phyloP scores from a whole-genome alignment of 2,797 vertebrate species.

The Momotus momota region DNA sequence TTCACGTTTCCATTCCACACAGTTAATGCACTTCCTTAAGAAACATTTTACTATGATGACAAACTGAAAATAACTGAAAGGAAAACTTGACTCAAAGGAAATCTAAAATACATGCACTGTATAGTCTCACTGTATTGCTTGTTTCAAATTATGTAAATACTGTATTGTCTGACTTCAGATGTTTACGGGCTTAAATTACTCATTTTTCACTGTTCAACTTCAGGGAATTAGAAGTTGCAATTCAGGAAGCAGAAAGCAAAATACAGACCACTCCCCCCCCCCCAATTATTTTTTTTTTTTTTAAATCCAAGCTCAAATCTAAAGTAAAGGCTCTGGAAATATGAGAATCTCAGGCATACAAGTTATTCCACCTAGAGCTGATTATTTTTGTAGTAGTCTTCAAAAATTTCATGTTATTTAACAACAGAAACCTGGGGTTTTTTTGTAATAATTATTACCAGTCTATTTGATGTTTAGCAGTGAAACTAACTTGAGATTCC shows the following conservation, averaged over 20 bases:
- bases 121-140: constrained; percentile 8
- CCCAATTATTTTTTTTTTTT: no score
- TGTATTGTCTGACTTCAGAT: constrained; percentile 21
- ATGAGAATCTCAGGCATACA: not conserved
- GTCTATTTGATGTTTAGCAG: not conserved
- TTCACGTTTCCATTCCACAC: not conserved
- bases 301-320: not conserved
- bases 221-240: constrained; percentile 9
- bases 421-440: not conserved
- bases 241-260: not conserved
- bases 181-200: constrained; percentile 11
- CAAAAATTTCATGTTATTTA: not conserved
- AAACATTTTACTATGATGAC: not conserved
- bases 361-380: not conserved
- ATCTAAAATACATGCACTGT: not conserved
- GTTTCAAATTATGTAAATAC: constrained; percentile 49
- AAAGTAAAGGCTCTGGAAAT: not conserved
- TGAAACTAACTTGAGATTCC: not conserved
- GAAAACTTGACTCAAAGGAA: constrained; percentile 21
- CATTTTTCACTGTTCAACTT: not conserved
- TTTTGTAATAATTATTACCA: not conserved
- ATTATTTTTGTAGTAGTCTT: not conserved
- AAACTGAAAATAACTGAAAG: constrained; percentile 10
- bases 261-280: not conserved
- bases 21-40: constrained; percentile 12